Percentiles rank a stretch among this genome's conserved stretches.
These are phyloP conservation scores for Antitype chi DNA, from an alignment of 2,888 invertebrate genomes.

Conservation along the genomic window DNA sequence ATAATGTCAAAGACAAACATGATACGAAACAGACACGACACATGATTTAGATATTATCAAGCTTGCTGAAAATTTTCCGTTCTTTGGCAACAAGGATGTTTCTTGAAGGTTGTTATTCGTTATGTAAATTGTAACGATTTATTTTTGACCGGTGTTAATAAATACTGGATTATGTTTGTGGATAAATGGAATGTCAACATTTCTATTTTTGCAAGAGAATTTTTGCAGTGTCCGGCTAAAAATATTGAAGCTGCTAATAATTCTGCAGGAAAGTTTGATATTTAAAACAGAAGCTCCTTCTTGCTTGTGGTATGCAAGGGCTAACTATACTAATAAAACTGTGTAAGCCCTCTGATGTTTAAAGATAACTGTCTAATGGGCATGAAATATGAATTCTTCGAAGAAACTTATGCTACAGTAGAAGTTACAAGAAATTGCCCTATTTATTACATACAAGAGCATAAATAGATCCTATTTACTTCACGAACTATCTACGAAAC, in stretches of 20 bases:
- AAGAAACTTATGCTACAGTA: slow-evolving; percentile 20
- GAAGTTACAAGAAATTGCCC: slow-evolving; percentile 11
- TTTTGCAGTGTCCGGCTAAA: background rate
- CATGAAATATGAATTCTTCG: slow-evolving; percentile 22
- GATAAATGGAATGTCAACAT: background rate
- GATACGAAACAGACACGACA: slow-evolving; percentile 51
- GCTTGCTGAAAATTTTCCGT: slow-evolving; percentile 46
- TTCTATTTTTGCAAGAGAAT: background rate
- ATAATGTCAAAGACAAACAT: slow-evolving; percentile 51
- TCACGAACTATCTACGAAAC: slow-evolving; percentile 2
- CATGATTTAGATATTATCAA: slow-evolving; percentile 27
- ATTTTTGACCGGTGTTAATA: slow-evolving; percentile 23
- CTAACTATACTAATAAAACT: background rate
- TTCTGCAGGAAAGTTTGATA: background rate
- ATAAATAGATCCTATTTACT: slow-evolving; percentile 22
- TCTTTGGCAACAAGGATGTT: slow-evolving; percentile 42
- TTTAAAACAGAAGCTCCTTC: background rate
- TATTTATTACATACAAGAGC: background rate
- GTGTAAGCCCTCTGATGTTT: slow-evolving; percentile 15
- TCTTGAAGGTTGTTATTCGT: slow-evolving; percentile 48
- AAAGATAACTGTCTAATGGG: slow-evolving; percentile 19
- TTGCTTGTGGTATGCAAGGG: background rate
- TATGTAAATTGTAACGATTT: slow-evolving; percentile 28
- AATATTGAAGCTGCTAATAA: background rate
- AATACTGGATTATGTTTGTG: slow-evolving; percentile 10